Conservation (phyloP, 2,113 vertebrate species). For the Eulemur rufifrons region DNA sequence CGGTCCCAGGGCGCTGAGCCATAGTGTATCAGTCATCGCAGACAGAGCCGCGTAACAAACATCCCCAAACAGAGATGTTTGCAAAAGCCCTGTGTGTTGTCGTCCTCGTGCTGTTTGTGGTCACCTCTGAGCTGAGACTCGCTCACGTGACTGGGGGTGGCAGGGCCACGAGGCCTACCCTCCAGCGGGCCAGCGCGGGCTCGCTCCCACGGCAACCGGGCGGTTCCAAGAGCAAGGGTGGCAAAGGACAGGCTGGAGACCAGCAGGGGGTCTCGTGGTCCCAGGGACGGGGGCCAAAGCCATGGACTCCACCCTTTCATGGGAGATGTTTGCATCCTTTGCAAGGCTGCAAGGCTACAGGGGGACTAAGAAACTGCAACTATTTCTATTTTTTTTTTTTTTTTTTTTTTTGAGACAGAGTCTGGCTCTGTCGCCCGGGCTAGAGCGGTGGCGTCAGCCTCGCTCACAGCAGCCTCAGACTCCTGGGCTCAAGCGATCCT, state of each 20-base stretch:
- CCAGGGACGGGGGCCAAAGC: neutral
- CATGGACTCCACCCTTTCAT: neutral
- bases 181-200: neutral
- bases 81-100: neutral
- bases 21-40: too few species aligned
- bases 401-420: too few species aligned
- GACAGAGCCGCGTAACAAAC: neutral
- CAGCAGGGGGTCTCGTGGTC: too few species aligned
- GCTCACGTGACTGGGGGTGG: neutral
- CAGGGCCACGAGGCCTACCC: fast-evolving
- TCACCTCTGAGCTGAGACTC: neutral
- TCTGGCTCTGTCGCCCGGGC: too few species aligned
- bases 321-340: neutral
- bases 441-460: too few species aligned
- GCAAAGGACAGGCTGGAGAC: too few species aligned
- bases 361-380: neutral
- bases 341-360: neutral
- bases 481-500: too few species aligned
- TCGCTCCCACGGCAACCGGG: too few species aligned
- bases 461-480: too few species aligned
- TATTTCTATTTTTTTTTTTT: too few species aligned
- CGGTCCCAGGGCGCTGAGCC: neutral
- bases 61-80: neutral
- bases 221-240: too few species aligned
- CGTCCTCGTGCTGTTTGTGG: neutral